Evolutionary conservation across 2,888 invertebrate genomes (phyloP).

Genomic region (Spilarctia lutea): DNA sequence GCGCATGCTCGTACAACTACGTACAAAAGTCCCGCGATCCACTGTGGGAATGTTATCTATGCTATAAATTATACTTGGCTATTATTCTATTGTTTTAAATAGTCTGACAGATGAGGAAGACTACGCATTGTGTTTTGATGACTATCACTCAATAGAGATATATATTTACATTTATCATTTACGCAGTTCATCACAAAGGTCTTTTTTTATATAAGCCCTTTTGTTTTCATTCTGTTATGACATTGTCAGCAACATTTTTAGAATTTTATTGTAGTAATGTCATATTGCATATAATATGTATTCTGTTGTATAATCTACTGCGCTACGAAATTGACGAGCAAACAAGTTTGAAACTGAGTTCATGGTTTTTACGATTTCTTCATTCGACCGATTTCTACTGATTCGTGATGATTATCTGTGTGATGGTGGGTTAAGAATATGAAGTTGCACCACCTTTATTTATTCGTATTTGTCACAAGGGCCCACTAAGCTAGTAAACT

Average conservation of each 20-base stretch:
- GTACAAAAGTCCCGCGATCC: constrained; percentile 30
- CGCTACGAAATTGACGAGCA: no score
- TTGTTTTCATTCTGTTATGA: background rate
- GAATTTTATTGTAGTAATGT: background rate
- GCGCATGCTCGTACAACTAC: constrained; percentile 32
- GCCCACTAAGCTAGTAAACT: no score
- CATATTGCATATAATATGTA: background rate
- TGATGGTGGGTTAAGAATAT: no score
- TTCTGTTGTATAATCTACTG: no score
- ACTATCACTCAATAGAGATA: constrained; percentile 3
- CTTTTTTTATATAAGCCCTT: constrained; percentile 1
- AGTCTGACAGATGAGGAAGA: constrained; percentile 10
- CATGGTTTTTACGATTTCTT: no score
- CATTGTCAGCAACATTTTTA: background rate
- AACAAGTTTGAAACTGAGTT: background rate
- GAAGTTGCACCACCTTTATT: no score
- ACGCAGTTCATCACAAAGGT: background rate
- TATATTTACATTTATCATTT: background rate
- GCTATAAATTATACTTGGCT: background rate
- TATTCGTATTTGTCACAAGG: no score
- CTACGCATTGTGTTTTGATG: constrained; percentile 5
- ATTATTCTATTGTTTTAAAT: constrained; percentile 8
- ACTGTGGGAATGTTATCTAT: constrained; percentile 44
- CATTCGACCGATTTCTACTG: no score
- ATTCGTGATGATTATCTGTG: no score